Evolutionary conservation across 2,888 invertebrate genomes (phyloP).

Genomic region (Tenthredo amoena): DNA sequence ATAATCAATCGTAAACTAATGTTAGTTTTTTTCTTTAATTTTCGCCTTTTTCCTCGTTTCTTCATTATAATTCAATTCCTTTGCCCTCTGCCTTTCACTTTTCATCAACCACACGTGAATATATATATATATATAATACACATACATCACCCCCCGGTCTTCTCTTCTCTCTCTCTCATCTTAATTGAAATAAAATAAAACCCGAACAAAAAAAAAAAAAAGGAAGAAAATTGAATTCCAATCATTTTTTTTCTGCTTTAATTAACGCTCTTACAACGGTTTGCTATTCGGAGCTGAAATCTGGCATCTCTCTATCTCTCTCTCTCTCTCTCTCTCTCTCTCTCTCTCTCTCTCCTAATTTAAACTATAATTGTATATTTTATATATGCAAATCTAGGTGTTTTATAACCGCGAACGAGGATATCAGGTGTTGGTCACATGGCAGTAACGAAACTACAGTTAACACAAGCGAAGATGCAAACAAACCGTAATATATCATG

Average conservation of each 20-base stretch:
- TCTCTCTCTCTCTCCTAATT: not conserved
- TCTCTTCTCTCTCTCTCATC: not conserved
- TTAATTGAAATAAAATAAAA: not conserved
- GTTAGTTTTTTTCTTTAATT: not conserved
- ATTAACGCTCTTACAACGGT: not conserved
- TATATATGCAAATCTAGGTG: not conserved
- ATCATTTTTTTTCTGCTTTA: not conserved
- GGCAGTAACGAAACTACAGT: not conserved
- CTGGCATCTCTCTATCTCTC: not conserved
- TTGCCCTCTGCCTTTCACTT: not conserved
- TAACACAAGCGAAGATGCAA: too few species aligned
- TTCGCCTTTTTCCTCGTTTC: not conserved
- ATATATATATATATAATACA: not conserved
- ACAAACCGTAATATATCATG: not conserved
- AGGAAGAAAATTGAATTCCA: not conserved
- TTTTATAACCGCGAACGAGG: not conserved
- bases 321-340: not conserved
- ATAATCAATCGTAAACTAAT: not conserved
- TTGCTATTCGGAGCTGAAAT: not conserved
- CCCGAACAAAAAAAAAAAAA: not conserved
- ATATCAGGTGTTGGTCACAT: slow-evolving; percentile 1
- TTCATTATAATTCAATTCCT: not conserved
- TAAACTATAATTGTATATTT: not conserved
- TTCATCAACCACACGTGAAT: not conserved
- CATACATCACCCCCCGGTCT: not conserved